These are phyloP conservation scores for Elgaria multicarinata DNA, from an alignment of 2,113 vertebrate species.

Conservation along the genomic window DNA sequence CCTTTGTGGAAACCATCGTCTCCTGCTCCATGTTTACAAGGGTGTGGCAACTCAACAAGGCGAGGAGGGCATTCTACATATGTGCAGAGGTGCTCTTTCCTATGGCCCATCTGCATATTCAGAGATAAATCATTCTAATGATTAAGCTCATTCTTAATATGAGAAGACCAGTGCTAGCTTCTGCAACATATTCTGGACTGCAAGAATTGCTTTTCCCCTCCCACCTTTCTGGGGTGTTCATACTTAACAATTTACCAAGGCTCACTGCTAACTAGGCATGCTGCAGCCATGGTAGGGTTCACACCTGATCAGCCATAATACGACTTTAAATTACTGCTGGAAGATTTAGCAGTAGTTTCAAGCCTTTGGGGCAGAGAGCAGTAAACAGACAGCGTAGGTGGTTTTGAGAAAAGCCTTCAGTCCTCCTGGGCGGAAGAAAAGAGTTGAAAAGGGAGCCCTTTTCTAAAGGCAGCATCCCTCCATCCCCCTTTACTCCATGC, in stretches of 20 bases:
- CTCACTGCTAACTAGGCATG: not conserved
- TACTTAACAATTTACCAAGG: slow-evolving; percentile 9
- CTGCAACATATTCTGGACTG: not conserved
- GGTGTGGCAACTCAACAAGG: not conserved
- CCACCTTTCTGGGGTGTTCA: not conserved
- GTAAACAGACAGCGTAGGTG: not conserved
- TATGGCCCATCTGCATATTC: not conserved
- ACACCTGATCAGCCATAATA: not conserved
- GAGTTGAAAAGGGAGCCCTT: not conserved
- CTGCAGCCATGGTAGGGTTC: not conserved
- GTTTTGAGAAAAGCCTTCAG: not conserved
- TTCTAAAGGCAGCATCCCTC: not conserved
- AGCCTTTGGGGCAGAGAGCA: not conserved
- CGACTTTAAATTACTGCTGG: not conserved
- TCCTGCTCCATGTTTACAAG: not conserved
- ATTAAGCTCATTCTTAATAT: not conserved
- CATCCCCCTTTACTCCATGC: not conserved
- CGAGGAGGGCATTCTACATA: not conserved
- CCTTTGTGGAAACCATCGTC: not conserved
- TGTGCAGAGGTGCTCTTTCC: not conserved
- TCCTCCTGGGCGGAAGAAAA: not conserved
- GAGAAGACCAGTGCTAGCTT: not conserved
- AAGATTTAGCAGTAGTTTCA: slow-evolving; percentile 28
- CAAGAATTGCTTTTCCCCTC: not conserved
- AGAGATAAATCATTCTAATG: not conserved